Percentiles rank a stretch among this genome's conserved stretches.
Conservation (phyloP, 1,140 invertebrate species). For the Protaetia brevitarsis region DNA sequence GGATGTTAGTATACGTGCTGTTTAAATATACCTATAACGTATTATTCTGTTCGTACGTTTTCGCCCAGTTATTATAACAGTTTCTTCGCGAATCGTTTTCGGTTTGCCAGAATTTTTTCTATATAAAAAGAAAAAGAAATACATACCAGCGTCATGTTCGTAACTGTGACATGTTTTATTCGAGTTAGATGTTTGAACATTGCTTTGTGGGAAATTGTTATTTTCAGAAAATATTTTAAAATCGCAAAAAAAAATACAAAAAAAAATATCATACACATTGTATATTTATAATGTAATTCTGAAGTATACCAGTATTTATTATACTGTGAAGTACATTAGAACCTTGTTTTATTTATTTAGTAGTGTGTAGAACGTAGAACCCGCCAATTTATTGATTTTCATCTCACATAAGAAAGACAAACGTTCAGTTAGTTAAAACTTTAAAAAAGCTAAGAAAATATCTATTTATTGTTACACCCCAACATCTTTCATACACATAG, state of each 20-base stretch:
- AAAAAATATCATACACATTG: conserved; percentile 51
- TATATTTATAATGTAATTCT: conserved; percentile 53
- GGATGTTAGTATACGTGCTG: conserved; percentile 5
- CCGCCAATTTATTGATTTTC: no score
- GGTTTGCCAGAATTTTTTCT: not conserved
- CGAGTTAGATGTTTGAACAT: conserved; percentile 50
- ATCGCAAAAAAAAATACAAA: conserved; percentile 48
- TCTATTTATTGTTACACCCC: no score
- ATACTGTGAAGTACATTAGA: conserved; percentile 50
- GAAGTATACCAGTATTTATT: conserved; percentile 53
- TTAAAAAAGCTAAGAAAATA: no score
- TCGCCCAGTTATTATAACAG: not conserved
- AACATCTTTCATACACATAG: no score
- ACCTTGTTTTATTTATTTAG: conserved; percentile 9
- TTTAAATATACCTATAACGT: conserved; percentile 8
- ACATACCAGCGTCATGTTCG: conserved; percentile 44
- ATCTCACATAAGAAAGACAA: no score
- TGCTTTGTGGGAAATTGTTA: conserved; percentile 53
- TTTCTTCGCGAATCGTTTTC: not conserved
- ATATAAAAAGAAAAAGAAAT: conserved; percentile 28
- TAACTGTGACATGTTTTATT: conserved; percentile 48
- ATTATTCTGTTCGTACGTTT: not conserved
- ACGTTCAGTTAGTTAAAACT: no score
- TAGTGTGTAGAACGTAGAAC: no score
- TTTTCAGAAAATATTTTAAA: conserved; percentile 53